A percentile compares a stretch with the other conserved stretches of the same genome.
phyloP scores from a whole-genome alignment of 2,113 vertebrate genomes.

The Spea multiplicata region DNA sequence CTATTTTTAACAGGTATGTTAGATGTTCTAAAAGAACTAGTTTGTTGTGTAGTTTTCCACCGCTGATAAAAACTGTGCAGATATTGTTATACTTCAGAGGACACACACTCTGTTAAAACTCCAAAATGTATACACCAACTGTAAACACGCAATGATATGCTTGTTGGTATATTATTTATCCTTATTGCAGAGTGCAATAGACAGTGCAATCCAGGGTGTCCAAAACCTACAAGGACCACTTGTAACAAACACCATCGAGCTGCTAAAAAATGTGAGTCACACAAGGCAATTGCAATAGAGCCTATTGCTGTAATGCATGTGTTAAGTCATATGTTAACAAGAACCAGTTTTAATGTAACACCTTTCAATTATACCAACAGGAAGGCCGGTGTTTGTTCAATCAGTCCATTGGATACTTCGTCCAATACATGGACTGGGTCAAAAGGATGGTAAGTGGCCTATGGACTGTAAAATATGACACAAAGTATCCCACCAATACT shows the following conservation, averaged over 20 bases:
- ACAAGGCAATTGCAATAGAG: not conserved
- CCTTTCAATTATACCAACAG: constrained; percentile 52
- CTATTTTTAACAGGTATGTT: no score
- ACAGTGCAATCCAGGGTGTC: constrained; percentile 18
- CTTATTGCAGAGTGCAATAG: constrained; percentile 9
- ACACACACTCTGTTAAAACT: no score
- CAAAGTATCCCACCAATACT: not conserved
- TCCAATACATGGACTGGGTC: constrained; percentile 66
- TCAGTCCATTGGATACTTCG: constrained; percentile 60
- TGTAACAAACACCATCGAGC: constrained; percentile 50
- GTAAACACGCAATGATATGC: no score
- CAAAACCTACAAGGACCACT: constrained; percentile 50
- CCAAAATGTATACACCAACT: no score
- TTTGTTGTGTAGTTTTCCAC: no score
- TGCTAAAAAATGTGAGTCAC: constrained; percentile 64
- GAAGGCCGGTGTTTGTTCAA: constrained; percentile 63
- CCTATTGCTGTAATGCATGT: not conserved
- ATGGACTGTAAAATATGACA: not conserved
- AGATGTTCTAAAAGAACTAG: no score
- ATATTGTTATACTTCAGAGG: no score
- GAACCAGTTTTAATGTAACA: not conserved
- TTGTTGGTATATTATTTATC: not conserved
- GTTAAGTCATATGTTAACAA: not conserved
- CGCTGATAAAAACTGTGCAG: no score
- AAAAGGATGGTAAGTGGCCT: constrained; percentile 62